Percentiles rank a stretch among this genome's conserved stretches.
These are phyloP conservation scores for Phyllostomus discolor DNA, from an alignment of 2,113 vertebrate species.

Conservation along the genomic window DNA sequence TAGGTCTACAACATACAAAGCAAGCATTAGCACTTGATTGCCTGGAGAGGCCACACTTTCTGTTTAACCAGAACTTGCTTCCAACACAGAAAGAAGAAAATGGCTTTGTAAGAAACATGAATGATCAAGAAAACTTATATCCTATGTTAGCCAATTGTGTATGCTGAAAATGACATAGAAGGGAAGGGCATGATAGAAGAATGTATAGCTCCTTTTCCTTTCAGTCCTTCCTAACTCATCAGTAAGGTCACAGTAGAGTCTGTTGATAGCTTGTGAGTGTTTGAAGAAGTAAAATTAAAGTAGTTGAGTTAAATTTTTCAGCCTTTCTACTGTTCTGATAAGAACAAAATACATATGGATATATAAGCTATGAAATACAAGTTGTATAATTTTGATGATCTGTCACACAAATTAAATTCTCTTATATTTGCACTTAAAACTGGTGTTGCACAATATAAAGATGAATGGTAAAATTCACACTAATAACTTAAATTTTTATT, in stretches of 20 bases:
- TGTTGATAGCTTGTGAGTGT: background rate
- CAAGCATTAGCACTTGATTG: background rate
- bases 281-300: background rate
- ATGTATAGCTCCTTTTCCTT: background rate
- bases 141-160: background rate
- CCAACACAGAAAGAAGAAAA: slow-evolving; percentile 4
- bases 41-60: background rate
- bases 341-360: background rate
- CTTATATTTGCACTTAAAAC: slow-evolving; percentile 10
- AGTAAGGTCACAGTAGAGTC: background rate
- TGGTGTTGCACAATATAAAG: background rate
- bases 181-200: background rate
- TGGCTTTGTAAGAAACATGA: background rate
- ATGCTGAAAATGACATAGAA: background rate
- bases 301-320: background rate
- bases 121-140: background rate
- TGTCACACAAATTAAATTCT: background rate
- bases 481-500: background rate
- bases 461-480: background rate
- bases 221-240: background rate
- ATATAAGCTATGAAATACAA: background rate
- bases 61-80: background rate
- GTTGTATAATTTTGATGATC: background rate
- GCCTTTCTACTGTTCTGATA: background rate
- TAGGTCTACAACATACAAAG: background rate